Base-by-base conservation (phyloP, 2,113 vertebrate species). In the Mastomys coucha region DNA sequence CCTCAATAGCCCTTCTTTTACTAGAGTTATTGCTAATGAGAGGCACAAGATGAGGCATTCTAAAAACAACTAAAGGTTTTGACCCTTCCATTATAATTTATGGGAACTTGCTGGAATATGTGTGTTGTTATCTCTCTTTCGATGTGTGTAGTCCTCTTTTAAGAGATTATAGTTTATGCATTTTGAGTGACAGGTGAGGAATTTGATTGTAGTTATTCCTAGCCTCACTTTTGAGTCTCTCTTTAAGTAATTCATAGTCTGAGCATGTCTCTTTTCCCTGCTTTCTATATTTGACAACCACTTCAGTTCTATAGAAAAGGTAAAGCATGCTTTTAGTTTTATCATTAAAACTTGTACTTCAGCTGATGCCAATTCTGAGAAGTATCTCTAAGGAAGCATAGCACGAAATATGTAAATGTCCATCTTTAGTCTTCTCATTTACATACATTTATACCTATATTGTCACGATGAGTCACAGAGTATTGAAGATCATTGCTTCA, bases 1-100 rank as follows among this genome's bases (percentile, higher is more conserved):
- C n/a, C n/a, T 91, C 94, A 91, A 95, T 93, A 51, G 24, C 4
- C 28, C 39, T 95, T 97, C 11, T 58, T 33, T 91, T 91, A 16
- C 82, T 56, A 49, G 33, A 39, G 58, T 93, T 91, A 94, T 91
- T 94, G 91, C 67, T 91, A 95, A 94, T 94, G 87, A 93, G 73
- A 24, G 6, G 58, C 69, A 45, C 65, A 77, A 49, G 39, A 94
- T 81, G 39, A 78, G 20, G 87, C 45, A 96, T 75, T 96, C 45
- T 33, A 88, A 75, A 94, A 89, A 94, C 36, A 86, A 53, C 3
- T 26, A 22, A 51, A 60, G 22, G 28, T 31, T 72, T 94, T 65
- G 58, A 58, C 58, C 58, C 17, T 58, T 58, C 84, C 11, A 58
- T 75, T 80, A 49, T 87, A 19, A 80, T 78, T 91, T 89, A 72